Percentiles rank a stretch among this genome's conserved stretches.
Evolutionary conservation across 2,113 vertebrate species (phyloP).

Genomic region (Ascaphus truei): DNA sequence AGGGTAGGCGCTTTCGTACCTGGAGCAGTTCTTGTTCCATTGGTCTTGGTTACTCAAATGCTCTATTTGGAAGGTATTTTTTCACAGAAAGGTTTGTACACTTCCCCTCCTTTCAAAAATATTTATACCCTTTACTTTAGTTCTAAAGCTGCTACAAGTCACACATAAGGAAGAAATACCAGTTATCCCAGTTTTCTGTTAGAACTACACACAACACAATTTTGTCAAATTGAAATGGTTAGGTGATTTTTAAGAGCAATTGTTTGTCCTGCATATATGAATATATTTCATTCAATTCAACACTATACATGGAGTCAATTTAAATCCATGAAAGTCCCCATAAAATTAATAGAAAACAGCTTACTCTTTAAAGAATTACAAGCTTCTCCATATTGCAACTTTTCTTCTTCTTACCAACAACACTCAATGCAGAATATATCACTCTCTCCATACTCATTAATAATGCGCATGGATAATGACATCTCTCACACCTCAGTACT

Average conservation of each 20-base stretch:
- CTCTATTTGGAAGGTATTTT: too few relatives aligned
- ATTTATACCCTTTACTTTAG: not conserved
- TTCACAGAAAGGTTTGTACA: too few relatives aligned
- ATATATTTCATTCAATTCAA: not conserved
- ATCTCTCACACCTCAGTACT: not conserved
- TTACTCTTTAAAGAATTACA: slow-evolving; percentile 12
- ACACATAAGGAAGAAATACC: slow-evolving; percentile 29
- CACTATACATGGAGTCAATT: slow-evolving; percentile 8
- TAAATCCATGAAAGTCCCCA: slow-evolving; percentile 26
- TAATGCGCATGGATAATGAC: not conserved
- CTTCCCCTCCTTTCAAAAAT: not conserved
- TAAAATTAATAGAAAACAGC: slow-evolving; percentile 6
- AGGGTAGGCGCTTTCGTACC: not conserved
- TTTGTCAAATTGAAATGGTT: slow-evolving; percentile 37
- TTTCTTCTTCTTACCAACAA: not conserved
- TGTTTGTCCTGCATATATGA: slow-evolving; percentile 25
- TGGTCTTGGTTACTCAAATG: too few relatives aligned
- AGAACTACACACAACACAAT: slow-evolving; percentile 18
- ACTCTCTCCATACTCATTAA: not conserved
- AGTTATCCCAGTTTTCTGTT: slow-evolving; percentile 30
- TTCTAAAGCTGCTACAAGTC: not conserved
- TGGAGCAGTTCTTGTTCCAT: too few relatives aligned
- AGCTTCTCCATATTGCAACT: not conserved
- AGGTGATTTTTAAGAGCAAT: slow-evolving; percentile 31
- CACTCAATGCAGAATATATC: not conserved